Base-by-base conservation (phyloP, 2,797 vertebrate species). In the Gadopsis bispinosus region DNA sequence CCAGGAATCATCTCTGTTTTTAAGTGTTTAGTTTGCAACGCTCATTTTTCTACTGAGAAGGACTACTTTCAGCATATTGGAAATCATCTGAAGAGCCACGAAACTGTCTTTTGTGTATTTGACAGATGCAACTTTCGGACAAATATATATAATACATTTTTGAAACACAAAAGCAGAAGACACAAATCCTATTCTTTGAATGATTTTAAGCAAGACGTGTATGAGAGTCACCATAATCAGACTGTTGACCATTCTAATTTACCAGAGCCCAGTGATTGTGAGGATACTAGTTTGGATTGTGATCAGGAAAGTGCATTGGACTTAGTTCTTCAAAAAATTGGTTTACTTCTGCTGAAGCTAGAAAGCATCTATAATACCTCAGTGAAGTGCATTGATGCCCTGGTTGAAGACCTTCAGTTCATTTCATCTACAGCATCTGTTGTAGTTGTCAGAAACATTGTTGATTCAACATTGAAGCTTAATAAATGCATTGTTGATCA, bases 71-170 rank as follows among this genome's bases (percentile, higher is more conserved):
- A 83, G 31, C 76, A 83, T 83, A 68, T 87, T 69, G 75, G 80
- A 83, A 78, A 63, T 73, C 86, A 88, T 77, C 66, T 87, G 53
- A 90, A 82, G 29, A 50, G 12, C 29, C 81, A 87, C 3, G 37
- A 89, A 87, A 86, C 73, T 71, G 80, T 84, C 14, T 59, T 73
- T 75, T 89, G 86, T 79, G 81, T 83, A 35, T 87, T 88, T 87
- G 69, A 83, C 58, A 79, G 69, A 26, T 87, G 83, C 29, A 26
- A 14, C 20, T 89, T 88, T 77, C 7, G 4, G 19, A 89, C 88
- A 80, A 89, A 87, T 79, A 80, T 87, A 56, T 86, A 89, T 41
- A 80, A 84, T 66, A 86, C 86, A 73, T 90, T 83, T 80, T 33
- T 79, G 7, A 84, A 80, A 56, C 86, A 89, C 69, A 87, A 87